phyloP scores from a whole-genome alignment of 2,113 vertebrate genomes.

The Gadus chalcogrammus region DNA sequence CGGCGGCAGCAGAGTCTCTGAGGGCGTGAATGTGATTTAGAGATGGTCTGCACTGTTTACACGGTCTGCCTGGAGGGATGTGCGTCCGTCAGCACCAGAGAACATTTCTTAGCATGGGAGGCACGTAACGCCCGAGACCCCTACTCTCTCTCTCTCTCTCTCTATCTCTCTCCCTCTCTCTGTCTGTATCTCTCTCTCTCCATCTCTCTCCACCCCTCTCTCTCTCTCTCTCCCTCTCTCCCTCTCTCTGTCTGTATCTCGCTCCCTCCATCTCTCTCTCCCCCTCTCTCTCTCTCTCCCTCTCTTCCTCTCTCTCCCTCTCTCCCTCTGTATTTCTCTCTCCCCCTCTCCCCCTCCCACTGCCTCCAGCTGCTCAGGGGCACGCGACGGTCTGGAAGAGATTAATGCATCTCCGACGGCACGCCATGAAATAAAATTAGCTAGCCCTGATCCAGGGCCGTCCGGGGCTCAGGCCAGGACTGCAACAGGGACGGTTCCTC shows the following conservation, averaged over 20 bases:
- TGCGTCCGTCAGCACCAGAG: constrained; percentile 49
- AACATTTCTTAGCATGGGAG: constrained; percentile 64
- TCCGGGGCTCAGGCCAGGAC: constrained; percentile 53
- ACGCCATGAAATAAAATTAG: constrained; percentile 88
- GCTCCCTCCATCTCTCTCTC: too few species aligned
- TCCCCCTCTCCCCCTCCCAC: constrained; percentile 53
- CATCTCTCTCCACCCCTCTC: constrained; percentile 49
- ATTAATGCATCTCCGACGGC: constrained; percentile 72
- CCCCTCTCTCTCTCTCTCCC: constrained; percentile 41
- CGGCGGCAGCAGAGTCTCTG: constrained; percentile 28
- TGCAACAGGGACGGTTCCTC: constrained; percentile 64
- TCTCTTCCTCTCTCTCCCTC: too few species aligned
- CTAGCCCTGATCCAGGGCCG: constrained; percentile 78
- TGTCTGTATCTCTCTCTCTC: constrained; percentile 7
- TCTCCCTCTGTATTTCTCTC: too few species aligned
- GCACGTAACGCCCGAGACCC: constrained; percentile 53
- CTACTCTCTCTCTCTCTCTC: constrained; percentile 36
- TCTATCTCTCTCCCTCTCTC: too few species aligned
- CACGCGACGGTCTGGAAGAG: constrained; percentile 72
- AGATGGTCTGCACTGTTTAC: constrained; percentile 64
- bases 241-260: too few species aligned
- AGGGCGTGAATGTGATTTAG: constrained; percentile 63
- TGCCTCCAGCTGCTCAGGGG: constrained; percentile 67
- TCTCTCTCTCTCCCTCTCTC: too few species aligned
- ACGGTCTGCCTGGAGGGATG: constrained; percentile 61